These are phyloP conservation scores for Argyresthia goedartella DNA, from an alignment of 2,888 invertebrate genomes.

Conservation along the genomic window DNA sequence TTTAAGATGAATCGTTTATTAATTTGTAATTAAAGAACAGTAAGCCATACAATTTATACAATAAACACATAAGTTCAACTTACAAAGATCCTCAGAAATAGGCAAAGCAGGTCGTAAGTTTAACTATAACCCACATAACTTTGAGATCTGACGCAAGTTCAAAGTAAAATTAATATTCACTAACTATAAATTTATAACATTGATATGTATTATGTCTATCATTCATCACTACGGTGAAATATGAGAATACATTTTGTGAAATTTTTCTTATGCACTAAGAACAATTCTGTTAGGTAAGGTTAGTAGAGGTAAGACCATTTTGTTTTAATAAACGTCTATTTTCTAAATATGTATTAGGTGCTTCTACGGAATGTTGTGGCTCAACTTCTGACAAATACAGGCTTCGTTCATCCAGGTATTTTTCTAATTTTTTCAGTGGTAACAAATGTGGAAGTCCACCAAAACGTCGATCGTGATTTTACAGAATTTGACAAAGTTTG, in stretches of 20 bases:
- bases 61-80: conserved; percentile 45
- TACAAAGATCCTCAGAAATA: conserved; percentile 41
- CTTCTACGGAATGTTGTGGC: too few relatives aligned
- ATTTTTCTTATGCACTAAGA: not conserved
- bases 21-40: conserved; percentile 55
- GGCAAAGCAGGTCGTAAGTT: conserved; percentile 19
- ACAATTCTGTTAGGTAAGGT: not conserved
- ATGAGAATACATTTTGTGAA: not conserved
- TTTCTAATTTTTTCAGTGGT: not conserved
- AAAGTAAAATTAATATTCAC: conserved; percentile 17
- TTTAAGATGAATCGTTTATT: conserved; percentile 62
- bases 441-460: too few relatives aligned
- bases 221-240: too few relatives aligned
- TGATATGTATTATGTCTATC: conserved; percentile 3
- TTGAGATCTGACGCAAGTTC: conserved; percentile 58
- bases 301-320: too few relatives aligned
- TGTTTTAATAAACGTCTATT: not conserved
- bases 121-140: not conserved
- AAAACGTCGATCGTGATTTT: too few relatives aligned
- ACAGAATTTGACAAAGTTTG: too few relatives aligned
- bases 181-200: conserved; percentile 1
- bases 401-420: conserved; percentile 17
- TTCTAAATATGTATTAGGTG: not conserved
- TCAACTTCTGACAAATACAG: conserved; percentile 64
- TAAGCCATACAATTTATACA: conserved; percentile 57